Evolutionary conservation across 2,888 invertebrate species (phyloP).

Genomic region (Peribatodes rhomboidaria): DNA sequence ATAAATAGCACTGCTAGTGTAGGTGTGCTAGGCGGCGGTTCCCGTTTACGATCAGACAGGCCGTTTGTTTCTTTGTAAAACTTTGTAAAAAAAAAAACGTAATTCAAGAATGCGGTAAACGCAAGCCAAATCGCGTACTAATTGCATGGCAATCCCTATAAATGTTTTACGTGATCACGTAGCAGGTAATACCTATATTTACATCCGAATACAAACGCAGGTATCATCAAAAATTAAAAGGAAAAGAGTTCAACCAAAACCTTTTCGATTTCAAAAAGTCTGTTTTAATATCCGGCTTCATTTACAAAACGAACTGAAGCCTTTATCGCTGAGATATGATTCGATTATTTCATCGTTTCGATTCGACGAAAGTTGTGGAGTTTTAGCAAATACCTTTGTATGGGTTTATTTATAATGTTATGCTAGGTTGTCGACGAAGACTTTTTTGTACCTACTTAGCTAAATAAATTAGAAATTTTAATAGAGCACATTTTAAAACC

Average conservation of each 20-base stretch:
- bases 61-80: too few relatives aligned
- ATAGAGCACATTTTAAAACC: too few relatives aligned
- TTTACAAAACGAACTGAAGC: slow-evolving; percentile 5
- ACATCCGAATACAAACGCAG: not conserved
- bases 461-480: too few relatives aligned
- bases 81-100: too few relatives aligned
- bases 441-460: not conserved
- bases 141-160: too few relatives aligned
- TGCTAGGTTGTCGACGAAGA: not conserved
- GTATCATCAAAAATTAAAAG: slow-evolving; percentile 3
- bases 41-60: too few relatives aligned
- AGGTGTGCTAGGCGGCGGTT: too few relatives aligned
- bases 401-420: not conserved
- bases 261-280: slow-evolving; percentile 9
- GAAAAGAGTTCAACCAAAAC: not conserved
- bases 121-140: too few relatives aligned
- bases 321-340: slow-evolving; percentile 9
- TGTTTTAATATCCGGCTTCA: slow-evolving; percentile 15
- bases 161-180: too few relatives aligned
- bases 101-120: too few relatives aligned
- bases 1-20: too few relatives aligned
- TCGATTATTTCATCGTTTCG: slow-evolving; percentile 14
- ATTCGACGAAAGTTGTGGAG: slow-evolving; percentile 1
- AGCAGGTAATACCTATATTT: not conserved
- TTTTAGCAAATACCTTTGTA: slow-evolving; percentile 1